Evolutionary conservation across 2,888 invertebrate species (phyloP).

Genomic region (Lasioglossum morio): DNA sequence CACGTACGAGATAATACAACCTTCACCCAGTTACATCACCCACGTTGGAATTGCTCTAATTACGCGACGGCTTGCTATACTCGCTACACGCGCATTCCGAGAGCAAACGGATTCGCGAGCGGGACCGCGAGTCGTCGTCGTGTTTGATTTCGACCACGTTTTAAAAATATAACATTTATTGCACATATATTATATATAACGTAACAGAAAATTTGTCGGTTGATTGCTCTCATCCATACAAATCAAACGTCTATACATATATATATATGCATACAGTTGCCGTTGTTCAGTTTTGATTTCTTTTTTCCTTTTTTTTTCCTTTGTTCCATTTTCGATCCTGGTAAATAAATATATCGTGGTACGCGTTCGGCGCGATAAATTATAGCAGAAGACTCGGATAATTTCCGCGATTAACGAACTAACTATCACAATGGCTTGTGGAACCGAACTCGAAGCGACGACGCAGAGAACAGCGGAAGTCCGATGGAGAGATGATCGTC

Average conservation of each 20-base stretch:
- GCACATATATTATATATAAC: slow-evolving; percentile 37
- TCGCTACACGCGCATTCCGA: neutral
- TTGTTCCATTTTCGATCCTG: neutral
- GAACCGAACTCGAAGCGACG: slow-evolving; percentile 22
- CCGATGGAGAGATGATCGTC: neutral
- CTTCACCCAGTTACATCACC: slow-evolving; percentile 51
- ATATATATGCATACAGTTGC: slow-evolving; percentile 24
- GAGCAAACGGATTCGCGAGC: slow-evolving; percentile 3
- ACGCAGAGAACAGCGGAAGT: neutral
- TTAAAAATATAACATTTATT: slow-evolving; percentile 78
- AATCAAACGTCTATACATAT: slow-evolving; percentile 42
- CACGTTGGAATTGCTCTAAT: slow-evolving; percentile 50
- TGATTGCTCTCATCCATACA: slow-evolving; percentile 50
- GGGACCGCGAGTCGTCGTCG: neutral
- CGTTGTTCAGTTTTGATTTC: slow-evolving; percentile 13
- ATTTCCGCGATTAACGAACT: slow-evolving; percentile 42
- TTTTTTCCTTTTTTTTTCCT: neutral
- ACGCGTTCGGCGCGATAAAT: slow-evolving; percentile 41
- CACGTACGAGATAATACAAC: slow-evolving; percentile 38
- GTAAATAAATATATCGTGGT: slow-evolving; percentile 12
- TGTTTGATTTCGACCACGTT: neutral
- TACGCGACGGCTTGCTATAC: slow-evolving; percentile 17
- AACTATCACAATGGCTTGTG: slow-evolving; percentile 54
- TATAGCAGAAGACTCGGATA: slow-evolving; percentile 30
- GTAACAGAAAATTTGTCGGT: slow-evolving; percentile 1